A percentile compares a stretch with the other conserved stretches of the same genome.
Evolutionary conservation across 64 coral and sea anemone species (phyloP).

Genomic region (Porites australiensis): DNA sequence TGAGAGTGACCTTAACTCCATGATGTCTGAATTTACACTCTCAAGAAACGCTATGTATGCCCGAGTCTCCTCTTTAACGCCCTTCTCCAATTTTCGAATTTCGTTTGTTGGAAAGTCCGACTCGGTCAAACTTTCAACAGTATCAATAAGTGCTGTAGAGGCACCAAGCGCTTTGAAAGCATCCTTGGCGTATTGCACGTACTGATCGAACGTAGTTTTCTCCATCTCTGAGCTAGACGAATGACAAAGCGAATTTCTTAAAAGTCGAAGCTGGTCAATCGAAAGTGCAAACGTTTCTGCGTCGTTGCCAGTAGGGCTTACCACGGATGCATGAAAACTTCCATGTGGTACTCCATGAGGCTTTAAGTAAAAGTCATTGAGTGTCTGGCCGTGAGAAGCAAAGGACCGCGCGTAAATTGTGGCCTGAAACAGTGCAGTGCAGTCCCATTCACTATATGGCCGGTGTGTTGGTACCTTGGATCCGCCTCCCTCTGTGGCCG

Average conservation of each 20-base stretch:
- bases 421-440: constrained; percentile 12
- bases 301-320: not conserved
- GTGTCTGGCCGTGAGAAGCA: not conserved
- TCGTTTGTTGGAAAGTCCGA: constrained; percentile 27
- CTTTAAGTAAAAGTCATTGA: not conserved
- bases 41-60: not conserved
- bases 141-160: not conserved
- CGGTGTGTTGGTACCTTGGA: not conserved
- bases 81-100: not conserved
- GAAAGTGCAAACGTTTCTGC: constrained; percentile 17
- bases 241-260: constrained; percentile 24
- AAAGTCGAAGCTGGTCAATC: constrained; percentile 23
- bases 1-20: not conserved
- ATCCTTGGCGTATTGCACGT: constrained; percentile 2
- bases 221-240: not conserved
- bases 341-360: not conserved
- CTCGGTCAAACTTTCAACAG: not conserved
- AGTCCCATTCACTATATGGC: not conserved
- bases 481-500: not conserved
- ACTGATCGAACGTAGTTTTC: not conserved
- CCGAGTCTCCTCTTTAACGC: not conserved
- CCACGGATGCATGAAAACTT: constrained; percentile 3
- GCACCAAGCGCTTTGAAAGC: constrained; percentile 17
- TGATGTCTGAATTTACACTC: not conserved
- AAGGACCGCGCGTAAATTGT: constrained; percentile 13